Evolutionary conservation across 1,140 invertebrate species (phyloP).

Genomic region (Drosophila rufa): DNA sequence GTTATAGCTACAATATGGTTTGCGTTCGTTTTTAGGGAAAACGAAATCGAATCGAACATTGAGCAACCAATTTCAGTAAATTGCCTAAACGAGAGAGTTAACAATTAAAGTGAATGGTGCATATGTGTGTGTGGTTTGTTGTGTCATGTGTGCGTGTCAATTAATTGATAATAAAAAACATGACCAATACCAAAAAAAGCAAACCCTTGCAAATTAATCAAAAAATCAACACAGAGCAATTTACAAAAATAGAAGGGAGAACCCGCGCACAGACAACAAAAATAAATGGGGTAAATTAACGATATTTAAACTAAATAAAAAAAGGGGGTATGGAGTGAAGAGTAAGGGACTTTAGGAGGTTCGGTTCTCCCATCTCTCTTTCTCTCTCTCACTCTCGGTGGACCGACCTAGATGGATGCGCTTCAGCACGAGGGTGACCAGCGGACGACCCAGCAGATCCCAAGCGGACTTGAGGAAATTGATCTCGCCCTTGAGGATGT

Average conservation of each 20-base stretch:
- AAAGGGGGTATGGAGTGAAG: conserved; percentile 27
- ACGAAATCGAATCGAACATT: conserved; percentile 1
- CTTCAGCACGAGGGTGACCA: conserved; percentile 95
- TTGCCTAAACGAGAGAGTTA: conserved; percentile 29
- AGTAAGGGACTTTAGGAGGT: neutral
- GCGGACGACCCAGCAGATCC: conserved; percentile 96
- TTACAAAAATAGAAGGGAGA: conserved; percentile 17
- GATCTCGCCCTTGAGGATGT: conserved; percentile 98
- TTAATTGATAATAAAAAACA: conserved; percentile 45
- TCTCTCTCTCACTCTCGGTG: conserved; percentile 4
- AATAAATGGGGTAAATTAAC: conserved; percentile 37
- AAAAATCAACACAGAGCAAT: conserved; percentile 39
- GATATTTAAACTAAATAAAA: conserved; percentile 1
- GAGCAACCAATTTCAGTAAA: conserved; percentile 24
- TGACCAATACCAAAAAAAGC: conserved; percentile 51
- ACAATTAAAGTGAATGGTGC: conserved; percentile 28
- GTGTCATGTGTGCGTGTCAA: conserved; percentile 28
- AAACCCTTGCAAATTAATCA: conserved; percentile 53
- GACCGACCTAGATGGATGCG: conserved; percentile 96
- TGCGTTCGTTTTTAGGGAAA: neutral
- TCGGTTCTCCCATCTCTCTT: neutral
- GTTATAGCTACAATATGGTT: neutral
- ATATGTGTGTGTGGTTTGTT: conserved; percentile 21
- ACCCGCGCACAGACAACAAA: conserved; percentile 22
- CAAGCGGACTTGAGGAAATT: conserved; percentile 98